Conservation (phyloP, 2,888 invertebrate genomes). For the Subacronicta megacephala region DNA sequence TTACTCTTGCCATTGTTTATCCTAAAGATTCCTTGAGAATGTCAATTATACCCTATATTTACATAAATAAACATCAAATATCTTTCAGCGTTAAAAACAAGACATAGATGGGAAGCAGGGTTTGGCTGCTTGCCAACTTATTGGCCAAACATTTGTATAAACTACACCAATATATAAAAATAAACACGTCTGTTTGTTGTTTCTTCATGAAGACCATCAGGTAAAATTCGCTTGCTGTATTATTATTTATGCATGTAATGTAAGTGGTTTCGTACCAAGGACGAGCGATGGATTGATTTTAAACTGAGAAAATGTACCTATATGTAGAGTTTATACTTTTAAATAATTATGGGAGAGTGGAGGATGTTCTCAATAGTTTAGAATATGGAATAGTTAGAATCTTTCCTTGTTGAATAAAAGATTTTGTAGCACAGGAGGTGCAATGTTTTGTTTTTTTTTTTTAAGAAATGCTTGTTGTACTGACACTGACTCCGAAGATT, state of each 20-base stretch:
- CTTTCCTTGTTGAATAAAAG: too few relatives aligned
- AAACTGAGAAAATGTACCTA: constrained; percentile 20
- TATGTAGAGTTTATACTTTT: constrained; percentile 13
- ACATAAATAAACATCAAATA: constrained; percentile 56
- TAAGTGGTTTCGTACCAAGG: constrained; percentile 8
- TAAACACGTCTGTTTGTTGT: constrained; percentile 51
- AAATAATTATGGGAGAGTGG: constrained; percentile 12
- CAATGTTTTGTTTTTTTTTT: too few relatives aligned
- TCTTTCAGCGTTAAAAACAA: constrained; percentile 52
- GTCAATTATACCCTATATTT: constrained; percentile 50
- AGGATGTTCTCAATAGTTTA: too few relatives aligned
- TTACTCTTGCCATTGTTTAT: constrained; percentile 8
- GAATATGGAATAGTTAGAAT: too few relatives aligned
- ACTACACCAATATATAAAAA: constrained; percentile 58
- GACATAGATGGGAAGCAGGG: constrained; percentile 67
- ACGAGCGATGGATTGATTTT: constrained; percentile 21
- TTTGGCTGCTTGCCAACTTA: constrained; percentile 68
- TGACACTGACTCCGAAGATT: too few relatives aligned
- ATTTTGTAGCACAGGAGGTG: too few relatives aligned
- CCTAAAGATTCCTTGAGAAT: constrained; percentile 45
- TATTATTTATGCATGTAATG: constrained; percentile 40
- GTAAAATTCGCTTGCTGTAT: constrained; percentile 28
- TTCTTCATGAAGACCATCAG: constrained; percentile 30
- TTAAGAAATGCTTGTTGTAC: too few relatives aligned
- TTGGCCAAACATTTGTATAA: constrained; percentile 58